Conservation (phyloP, 2,113 vertebrate genomes). For the Lepus europaeus region DNA sequence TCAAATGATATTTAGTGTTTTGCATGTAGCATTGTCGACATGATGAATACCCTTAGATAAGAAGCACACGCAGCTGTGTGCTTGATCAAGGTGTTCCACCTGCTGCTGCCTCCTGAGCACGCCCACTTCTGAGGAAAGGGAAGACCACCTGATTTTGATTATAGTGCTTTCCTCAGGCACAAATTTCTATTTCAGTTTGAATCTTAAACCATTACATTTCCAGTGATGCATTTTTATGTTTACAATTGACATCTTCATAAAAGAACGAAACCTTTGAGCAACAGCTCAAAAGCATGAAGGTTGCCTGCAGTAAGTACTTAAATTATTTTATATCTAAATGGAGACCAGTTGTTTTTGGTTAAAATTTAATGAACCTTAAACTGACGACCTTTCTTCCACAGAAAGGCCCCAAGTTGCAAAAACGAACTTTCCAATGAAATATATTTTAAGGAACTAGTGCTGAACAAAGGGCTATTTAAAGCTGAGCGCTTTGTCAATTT, state of each 20-base stretch:
- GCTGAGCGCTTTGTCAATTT: constrained; percentile 85
- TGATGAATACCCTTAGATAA: not conserved
- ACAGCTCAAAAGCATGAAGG: constrained; percentile 87
- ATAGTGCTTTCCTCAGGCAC: constrained; percentile 88
- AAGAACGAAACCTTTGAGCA: constrained; percentile 87
- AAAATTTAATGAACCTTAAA: constrained; percentile 91
- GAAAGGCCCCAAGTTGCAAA: constrained; percentile 84
- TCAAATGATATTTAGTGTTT: constrained; percentile 7
- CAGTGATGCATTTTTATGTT: constrained; percentile 91
- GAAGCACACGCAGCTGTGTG: not conserved
- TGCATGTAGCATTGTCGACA: not conserved
- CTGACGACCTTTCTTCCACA: constrained; percentile 88
- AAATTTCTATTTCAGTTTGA: constrained; percentile 89
- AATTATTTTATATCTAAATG: constrained; percentile 90
- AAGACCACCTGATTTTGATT: constrained; percentile 86
- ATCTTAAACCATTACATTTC: constrained; percentile 88
- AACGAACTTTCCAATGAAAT: constrained; percentile 87
- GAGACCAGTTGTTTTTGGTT: constrained; percentile 88
- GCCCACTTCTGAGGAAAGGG: constrained; percentile 74
- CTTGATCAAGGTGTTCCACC: constrained; percentile 37
- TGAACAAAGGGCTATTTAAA: constrained; percentile 88
- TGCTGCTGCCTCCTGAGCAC: constrained; percentile 77
- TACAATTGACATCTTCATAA: constrained; percentile 90
- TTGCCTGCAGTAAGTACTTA: constrained; percentile 87
- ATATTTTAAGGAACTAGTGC: constrained; percentile 86